Conservation (phyloP, 2,113 vertebrate species). For the Pelobates fuscus region DNA sequence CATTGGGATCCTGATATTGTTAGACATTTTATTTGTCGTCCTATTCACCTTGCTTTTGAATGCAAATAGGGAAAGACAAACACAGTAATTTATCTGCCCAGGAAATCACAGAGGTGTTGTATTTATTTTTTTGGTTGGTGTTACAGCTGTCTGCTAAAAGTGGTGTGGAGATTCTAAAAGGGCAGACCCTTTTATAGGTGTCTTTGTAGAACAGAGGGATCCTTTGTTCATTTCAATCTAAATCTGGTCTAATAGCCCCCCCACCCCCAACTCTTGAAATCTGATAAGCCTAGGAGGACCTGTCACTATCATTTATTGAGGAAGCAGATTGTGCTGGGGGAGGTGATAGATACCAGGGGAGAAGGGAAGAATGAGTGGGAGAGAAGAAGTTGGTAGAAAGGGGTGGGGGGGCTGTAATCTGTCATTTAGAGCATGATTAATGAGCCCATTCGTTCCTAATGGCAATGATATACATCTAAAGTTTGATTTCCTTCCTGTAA, state of each 20-base stretch:
- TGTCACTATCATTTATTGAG: conserved; percentile 50
- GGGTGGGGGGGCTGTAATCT: conserved; percentile 25
- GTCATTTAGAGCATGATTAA: conserved; percentile 40
- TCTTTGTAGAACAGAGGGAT: neutral
- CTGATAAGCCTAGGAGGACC: conserved; percentile 33
- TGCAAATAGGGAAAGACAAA: too few species aligned
- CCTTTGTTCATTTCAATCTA: conserved; percentile 14
- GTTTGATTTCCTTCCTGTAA: conserved; percentile 34
- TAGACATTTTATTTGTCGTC: too few species aligned
- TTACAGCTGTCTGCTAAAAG: neutral
- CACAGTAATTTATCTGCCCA: too few species aligned
- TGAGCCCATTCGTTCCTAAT: conserved; percentile 33
- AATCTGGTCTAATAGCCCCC: conserved; percentile 2
- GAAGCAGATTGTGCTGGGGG: conserved; percentile 39
- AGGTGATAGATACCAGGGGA: conserved; percentile 12
- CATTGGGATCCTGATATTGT: too few species aligned
- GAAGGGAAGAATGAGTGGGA: conserved; percentile 1
- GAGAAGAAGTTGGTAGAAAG: neutral
- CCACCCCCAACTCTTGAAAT: conserved; percentile 42
- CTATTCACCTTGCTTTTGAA: too few species aligned
- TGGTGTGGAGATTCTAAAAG: neutral
- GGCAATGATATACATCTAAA: conserved; percentile 30
- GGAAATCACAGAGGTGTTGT: too few species aligned
- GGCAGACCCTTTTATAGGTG: neutral
- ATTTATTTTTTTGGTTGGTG: too few species aligned